These are phyloP conservation scores for Andrena cerasifolii DNA, from an alignment of 1,140 invertebrate species.

Conservation along the genomic window DNA sequence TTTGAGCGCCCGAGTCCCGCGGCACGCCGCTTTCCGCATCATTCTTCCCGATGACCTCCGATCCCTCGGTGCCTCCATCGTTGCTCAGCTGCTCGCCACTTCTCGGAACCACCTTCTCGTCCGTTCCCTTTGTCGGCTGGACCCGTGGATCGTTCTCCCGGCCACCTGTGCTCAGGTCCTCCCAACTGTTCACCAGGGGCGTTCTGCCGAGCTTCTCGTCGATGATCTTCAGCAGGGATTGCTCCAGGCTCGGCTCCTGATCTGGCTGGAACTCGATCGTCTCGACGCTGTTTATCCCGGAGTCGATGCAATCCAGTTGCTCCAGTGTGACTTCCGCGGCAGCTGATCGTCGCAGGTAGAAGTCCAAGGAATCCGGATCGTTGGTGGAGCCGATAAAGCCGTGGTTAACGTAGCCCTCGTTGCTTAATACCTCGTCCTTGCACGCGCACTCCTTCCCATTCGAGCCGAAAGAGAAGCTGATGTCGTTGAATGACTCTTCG, in stretches of 20 bases:
- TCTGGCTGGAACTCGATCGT: constrained; percentile 78
- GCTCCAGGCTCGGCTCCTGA: constrained; percentile 76
- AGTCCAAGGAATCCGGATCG: constrained; percentile 75
- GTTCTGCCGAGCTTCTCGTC: constrained; percentile 78
- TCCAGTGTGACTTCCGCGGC: constrained; percentile 59
- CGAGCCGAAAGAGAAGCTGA: constrained; percentile 67
- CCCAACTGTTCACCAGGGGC: constrained; percentile 67
- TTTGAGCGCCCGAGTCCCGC: constrained; percentile 25
- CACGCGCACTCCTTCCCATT: neutral
- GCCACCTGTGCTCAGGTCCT: constrained; percentile 63
- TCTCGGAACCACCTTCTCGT: constrained; percentile 22
- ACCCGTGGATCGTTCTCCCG: constrained; percentile 18
- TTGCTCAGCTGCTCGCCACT: constrained; percentile 34
- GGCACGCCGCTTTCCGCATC: constrained; percentile 42
- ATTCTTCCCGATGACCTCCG: constrained; percentile 48
- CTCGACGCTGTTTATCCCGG: constrained; percentile 80
- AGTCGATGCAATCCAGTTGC: constrained; percentile 76
- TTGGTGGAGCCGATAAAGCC: constrained; percentile 72
- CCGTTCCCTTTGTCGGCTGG: constrained; percentile 12
- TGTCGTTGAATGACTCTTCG: constrained; percentile 50
- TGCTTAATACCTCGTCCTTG: neutral
- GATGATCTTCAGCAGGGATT: constrained; percentile 79
- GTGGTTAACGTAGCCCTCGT: constrained; percentile 74
- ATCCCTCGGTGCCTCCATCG: constrained; percentile 30
- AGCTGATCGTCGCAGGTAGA: constrained; percentile 56